These are phyloP conservation scores for Drosophila demipolita DNA, from an alignment of 2,888 invertebrate genomes.

Conservation along the genomic window DNA sequence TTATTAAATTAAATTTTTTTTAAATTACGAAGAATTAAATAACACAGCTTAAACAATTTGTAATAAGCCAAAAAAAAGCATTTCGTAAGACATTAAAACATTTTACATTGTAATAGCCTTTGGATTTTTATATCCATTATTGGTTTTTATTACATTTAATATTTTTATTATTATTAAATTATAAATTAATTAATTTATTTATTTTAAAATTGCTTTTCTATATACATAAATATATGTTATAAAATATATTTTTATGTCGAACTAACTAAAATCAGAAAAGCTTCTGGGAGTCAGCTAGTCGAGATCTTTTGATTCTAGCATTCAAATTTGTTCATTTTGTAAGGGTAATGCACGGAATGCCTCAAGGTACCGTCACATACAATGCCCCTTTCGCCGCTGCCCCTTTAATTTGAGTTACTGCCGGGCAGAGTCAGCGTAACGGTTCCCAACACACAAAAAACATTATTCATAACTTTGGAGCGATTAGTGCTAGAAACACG, in stretches of 20 bases:
- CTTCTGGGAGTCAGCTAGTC: background rate
- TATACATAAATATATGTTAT: too few species aligned
- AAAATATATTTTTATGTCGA: background rate
- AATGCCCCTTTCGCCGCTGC: background rate
- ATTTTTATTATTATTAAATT: background rate
- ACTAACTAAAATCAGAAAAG: background rate
- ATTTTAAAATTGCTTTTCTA: background rate
- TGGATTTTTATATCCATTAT: background rate
- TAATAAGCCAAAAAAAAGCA: background rate
- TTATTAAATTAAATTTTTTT: background rate
- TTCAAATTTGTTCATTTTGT: background rate
- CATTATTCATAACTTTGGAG: slow-evolving; percentile 22
- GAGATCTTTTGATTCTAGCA: background rate
- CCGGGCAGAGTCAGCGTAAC: slow-evolving; percentile 27
- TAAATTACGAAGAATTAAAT: background rate
- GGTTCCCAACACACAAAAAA: slow-evolving; percentile 15
- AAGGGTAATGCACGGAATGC: background rate
- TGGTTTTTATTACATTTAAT: background rate
- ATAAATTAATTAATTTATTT: background rate
- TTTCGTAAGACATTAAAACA: background rate
- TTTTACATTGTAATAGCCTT: background rate
- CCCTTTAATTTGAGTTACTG: background rate
- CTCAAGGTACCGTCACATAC: slow-evolving; percentile 10
- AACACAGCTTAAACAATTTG: background rate
- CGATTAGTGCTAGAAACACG: slow-evolving; percentile 53